These are phyloP conservation scores for Drosophila tropicalis DNA, from an alignment of 1,140 invertebrate species.

Conservation along the genomic window DNA sequence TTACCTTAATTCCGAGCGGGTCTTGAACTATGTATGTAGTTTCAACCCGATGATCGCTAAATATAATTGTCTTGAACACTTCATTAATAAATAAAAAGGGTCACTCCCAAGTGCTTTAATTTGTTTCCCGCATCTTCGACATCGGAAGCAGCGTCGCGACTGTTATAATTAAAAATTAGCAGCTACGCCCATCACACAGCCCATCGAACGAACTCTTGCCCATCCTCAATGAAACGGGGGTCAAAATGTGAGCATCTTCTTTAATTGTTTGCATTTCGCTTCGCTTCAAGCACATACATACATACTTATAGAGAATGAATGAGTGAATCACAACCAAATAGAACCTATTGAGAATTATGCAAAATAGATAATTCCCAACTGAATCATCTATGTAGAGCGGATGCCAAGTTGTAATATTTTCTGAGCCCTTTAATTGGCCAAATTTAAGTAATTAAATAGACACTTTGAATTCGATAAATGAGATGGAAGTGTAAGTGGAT, in stretches of 20 bases:
- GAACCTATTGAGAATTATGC: slow-evolving; percentile 66
- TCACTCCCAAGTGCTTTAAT: slow-evolving; percentile 66
- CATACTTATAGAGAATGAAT: slow-evolving; percentile 35
- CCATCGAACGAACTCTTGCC: slow-evolving; percentile 23
- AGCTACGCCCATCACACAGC: slow-evolving; percentile 64
- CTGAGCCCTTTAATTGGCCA: slow-evolving; percentile 24
- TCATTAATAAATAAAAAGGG: slow-evolving; percentile 48
- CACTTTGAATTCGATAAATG: slow-evolving; percentile 28
- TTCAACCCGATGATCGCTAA: background rate
- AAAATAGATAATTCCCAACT: slow-evolving; percentile 42
- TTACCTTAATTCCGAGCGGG: background rate
- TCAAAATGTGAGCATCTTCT: slow-evolving; percentile 69
- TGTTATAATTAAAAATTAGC: slow-evolving; percentile 71
- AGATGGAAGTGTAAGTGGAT: background rate
- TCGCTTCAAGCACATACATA: slow-evolving; percentile 23
- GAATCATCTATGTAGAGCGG: slow-evolving; percentile 23
- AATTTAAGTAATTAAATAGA: slow-evolving; percentile 29
- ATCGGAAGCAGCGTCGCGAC: slow-evolving; percentile 60
- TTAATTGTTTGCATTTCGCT: slow-evolving; percentile 54
- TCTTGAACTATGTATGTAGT: background rate
- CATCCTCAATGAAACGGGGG: slow-evolving; percentile 64
- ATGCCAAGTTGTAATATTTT: background rate
- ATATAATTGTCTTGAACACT: slow-evolving; percentile 55
- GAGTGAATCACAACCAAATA: slow-evolving; percentile 41
- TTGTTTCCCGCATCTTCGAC: slow-evolving; percentile 75